A percentile compares a stretch with the other conserved stretches of the same genome.
Conservation (phyloP, 2,797 vertebrate species). For the Chaunax sp. region DNA sequence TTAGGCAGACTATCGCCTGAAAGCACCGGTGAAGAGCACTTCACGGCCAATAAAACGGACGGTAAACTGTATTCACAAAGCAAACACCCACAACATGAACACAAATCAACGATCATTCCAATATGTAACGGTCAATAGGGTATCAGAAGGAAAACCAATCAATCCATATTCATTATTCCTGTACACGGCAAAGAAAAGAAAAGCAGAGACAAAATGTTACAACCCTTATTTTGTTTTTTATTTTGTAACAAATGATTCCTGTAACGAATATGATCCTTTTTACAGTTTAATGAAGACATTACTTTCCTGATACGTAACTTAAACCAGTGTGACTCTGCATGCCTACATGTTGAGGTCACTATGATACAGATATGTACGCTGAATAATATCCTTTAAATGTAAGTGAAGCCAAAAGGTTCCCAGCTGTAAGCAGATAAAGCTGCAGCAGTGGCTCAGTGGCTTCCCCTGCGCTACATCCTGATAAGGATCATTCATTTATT, state of each 20-base stretch:
- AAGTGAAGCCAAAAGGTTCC: slow-evolving; percentile 26
- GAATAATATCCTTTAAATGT: slow-evolving; percentile 29
- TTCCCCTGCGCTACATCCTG: slow-evolving; percentile 17
- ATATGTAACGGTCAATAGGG: slow-evolving; percentile 3
- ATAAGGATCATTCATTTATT: slow-evolving; percentile 53
- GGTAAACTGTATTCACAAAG: slow-evolving; percentile 20
- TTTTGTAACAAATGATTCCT: too few relatives aligned
- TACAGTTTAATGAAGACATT: too few relatives aligned
- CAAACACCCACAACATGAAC: slow-evolving; percentile 2
- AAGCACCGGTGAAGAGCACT: slow-evolving; percentile 1
- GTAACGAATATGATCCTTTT: too few relatives aligned
- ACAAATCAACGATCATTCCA: slow-evolving; percentile 19
- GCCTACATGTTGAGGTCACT: too few relatives aligned
- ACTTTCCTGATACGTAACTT: too few relatives aligned
- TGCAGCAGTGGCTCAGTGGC: not conserved
- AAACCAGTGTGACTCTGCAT: too few relatives aligned
- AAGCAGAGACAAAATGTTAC: not conserved
- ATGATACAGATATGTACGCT: not conserved
- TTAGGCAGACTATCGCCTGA: not conserved
- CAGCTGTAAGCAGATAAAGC: slow-evolving; percentile 25
- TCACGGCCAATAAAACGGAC: slow-evolving; percentile 13
- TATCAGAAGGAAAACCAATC: slow-evolving; percentile 1
- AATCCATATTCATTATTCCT: not conserved
- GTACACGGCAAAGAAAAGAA: not conserved
- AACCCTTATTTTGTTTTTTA: not conserved